These are phyloP conservation scores for Sepiola atlantica DNA, from an alignment of 2,888 invertebrate genomes.

Conservation along the genomic window DNA sequence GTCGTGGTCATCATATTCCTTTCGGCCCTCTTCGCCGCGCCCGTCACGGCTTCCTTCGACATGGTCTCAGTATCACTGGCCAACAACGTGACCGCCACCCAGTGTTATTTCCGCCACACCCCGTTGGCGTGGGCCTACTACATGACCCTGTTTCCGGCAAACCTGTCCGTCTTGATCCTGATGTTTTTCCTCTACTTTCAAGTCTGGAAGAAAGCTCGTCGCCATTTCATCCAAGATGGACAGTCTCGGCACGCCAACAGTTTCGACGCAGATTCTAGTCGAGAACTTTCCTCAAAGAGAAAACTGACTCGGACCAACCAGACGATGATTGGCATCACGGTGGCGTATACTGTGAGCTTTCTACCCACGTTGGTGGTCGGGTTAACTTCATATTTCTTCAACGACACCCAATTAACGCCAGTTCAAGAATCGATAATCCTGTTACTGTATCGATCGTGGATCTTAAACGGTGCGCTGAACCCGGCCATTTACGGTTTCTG, in stretches of 20 bases:
- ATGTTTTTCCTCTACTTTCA: background rate
- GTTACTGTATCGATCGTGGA: background rate
- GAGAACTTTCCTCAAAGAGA: background rate
- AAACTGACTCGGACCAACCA: background rate
- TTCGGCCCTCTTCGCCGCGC: background rate
- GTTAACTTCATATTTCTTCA: background rate
- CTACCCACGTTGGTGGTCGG: background rate
- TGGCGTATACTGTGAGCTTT: background rate
- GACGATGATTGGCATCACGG: background rate
- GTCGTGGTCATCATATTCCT: background rate
- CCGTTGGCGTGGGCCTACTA: background rate
- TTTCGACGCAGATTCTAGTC: background rate
- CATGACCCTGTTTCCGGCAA: background rate
- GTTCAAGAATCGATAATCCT: background rate
- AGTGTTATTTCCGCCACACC: background rate
- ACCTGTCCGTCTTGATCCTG: background rate
- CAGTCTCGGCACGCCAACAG: background rate
- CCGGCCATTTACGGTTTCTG: slow-evolving; percentile 24
- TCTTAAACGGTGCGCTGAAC: slow-evolving; percentile 1
- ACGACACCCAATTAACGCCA: background rate
- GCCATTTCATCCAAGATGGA: background rate
- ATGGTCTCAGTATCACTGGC: too few species aligned
- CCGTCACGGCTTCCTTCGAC: background rate
- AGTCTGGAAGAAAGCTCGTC: background rate
- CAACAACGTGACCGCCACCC: background rate